These are phyloP conservation scores for Erethizon dorsatum DNA, from an alignment of 2,797 vertebrate species.

Conservation along the genomic window DNA sequence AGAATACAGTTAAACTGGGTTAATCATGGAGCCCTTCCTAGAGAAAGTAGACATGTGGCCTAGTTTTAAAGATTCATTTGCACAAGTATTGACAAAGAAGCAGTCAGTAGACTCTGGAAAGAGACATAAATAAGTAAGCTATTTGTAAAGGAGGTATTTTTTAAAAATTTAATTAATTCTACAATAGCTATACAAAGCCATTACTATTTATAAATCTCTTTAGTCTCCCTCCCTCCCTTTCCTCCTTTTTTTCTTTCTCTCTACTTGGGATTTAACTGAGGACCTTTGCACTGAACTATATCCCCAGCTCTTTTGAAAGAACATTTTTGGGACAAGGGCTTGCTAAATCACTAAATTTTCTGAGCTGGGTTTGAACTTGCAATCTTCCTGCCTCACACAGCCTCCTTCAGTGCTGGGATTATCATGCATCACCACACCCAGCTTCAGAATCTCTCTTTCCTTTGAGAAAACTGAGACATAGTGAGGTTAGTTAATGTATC, in stretches of 20 bases:
- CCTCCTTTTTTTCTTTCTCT: neutral
- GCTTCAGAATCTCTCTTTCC: neutral
- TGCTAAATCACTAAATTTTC: neutral
- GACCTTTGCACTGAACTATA: neutral
- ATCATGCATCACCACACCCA: no score
- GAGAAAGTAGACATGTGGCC: neutral
- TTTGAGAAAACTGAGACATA: constrained; percentile 41
- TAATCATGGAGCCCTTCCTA: neutral
- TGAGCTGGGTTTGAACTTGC: neutral
- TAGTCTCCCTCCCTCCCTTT: neutral
- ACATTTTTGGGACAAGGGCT: neutral
- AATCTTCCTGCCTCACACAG: neutral
- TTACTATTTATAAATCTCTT: neutral
- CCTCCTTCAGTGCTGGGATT: neutral
- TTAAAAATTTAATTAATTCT: constrained; percentile 17
- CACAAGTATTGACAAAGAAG: neutral
- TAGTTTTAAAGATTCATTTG: constrained; percentile 5
- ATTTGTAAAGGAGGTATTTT: neutral
- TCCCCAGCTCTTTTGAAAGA: neutral
- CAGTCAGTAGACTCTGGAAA: neutral
- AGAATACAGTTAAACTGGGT: neutral
- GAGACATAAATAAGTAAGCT: neutral
- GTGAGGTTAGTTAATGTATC: neutral
- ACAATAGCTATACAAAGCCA: neutral
- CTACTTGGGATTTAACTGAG: neutral